Conservation (phyloP, 2,797 vertebrate species). For the Coilia nasus region DNA sequence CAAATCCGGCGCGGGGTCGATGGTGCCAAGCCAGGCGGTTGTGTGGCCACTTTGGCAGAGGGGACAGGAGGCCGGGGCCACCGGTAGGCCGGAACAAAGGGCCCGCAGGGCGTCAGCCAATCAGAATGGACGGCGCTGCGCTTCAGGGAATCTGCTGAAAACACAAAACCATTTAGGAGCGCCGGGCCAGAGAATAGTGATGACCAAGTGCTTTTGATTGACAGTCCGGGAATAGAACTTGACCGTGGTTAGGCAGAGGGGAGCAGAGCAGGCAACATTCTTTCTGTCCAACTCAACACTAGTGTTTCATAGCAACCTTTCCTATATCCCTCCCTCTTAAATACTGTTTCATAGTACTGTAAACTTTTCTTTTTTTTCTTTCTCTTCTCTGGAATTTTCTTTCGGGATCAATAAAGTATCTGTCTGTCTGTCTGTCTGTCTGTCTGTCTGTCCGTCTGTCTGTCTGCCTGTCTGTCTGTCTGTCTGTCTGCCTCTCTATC, state of each 20-base stretch:
- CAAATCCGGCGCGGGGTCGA: conserved; percentile 54
- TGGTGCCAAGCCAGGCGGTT: conserved; percentile 61
- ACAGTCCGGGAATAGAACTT: conserved; percentile 55
- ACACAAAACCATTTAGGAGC: conserved; percentile 77
- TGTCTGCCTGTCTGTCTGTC: no score
- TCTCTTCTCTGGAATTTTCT: no score
- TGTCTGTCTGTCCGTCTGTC: no score
- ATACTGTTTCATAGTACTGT: no score
- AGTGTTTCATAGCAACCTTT: no score
- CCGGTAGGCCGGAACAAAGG: conserved; percentile 54
- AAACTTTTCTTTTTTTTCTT: no score
- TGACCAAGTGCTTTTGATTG: conserved; percentile 77
- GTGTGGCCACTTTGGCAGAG: conserved; percentile 60
- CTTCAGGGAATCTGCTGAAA: conserved; percentile 85
- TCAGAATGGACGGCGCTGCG: conserved; percentile 73
- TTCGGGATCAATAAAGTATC: no score
- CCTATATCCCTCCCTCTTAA: no score
- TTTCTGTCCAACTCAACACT: background rate
- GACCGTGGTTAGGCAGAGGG: background rate
- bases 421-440: no score
- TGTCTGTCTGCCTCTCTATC: no score
- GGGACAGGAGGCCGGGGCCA: conserved; percentile 64
- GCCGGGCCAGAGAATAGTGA: conserved; percentile 72
- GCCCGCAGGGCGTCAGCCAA: conserved; percentile 69
- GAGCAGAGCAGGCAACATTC: background rate